phyloP scores from a whole-genome alignment of 1,140 invertebrate species.

The Tetranychus urticae region DNA sequence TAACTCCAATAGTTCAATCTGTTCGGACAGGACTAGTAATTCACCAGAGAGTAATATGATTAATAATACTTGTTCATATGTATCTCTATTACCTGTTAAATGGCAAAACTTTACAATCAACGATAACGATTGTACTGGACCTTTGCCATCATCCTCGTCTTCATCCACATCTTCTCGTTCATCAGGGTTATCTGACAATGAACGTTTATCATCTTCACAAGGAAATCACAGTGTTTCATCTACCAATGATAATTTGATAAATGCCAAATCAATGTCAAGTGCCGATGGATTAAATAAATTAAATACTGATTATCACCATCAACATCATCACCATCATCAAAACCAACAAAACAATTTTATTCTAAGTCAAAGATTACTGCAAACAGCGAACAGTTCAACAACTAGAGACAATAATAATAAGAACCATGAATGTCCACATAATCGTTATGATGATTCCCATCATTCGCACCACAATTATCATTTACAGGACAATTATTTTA shows the following conservation, averaged over 20 bases:
- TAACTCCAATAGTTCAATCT: slow-evolving; percentile 11
- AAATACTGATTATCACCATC: slow-evolving; percentile 28
- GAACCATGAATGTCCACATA: too few species aligned
- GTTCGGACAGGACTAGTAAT: not conserved
- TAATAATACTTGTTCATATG: not conserved
- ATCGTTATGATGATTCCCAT: too few species aligned
- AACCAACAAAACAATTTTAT: not conserved
- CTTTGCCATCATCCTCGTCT: not conserved
- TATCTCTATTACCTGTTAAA: not conserved
- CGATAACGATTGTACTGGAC: slow-evolving; percentile 5
- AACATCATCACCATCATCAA: too few species aligned
- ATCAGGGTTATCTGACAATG: slow-evolving; percentile 16
- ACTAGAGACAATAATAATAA: not conserved
- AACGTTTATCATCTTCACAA: slow-evolving; percentile 31
- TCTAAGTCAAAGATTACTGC: not conserved
- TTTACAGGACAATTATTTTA: too few species aligned
- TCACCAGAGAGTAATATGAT: not conserved
- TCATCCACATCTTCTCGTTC: not conserved
- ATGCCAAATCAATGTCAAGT: slow-evolving; percentile 40
- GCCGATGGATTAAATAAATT: slow-evolving; percentile 27
- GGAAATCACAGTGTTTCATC: slow-evolving; percentile 17
- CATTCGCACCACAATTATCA: too few species aligned
- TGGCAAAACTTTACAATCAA: slow-evolving; percentile 1
- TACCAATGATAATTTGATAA: slow-evolving; percentile 35
- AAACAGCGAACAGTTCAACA: not conserved